Evolutionary conservation across 2,888 invertebrate genomes (phyloP), one percentile per base, ranked within the genome.

Genomic region (Bruchidius siliquastri): DNA sequence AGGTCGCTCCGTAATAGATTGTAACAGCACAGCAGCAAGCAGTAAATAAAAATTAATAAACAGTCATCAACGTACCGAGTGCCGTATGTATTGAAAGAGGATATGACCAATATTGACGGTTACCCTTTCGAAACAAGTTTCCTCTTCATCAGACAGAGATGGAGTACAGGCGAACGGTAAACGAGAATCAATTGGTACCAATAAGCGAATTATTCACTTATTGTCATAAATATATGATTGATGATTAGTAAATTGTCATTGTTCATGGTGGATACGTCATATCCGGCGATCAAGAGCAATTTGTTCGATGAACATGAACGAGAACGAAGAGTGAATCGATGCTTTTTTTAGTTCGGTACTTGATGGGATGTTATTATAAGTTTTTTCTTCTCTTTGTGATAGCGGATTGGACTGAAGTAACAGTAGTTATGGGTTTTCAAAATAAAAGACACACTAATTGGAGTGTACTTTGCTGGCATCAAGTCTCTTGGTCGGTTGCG

Each of bases 161-260:
- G 18, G 49, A 49, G 3, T 13, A 49, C 49, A 13, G 71, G 67
- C 20, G 67, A 76, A 79, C 78, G 80, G 81, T 80, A 79, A 81
- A 82, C 83, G 81, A 83, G 82, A 83, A 84, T 84, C 84, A 83
- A 83, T 83, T 83, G 82, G 83, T 49, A 79, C 82, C 82, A 83
- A 83, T 83, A 83, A 83, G 82, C 82, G 83, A 81, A 80, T 83
- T 83, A 84, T 84, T 85, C 85, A 84, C 85, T 84, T 84, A 81
- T 83, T 84, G 82, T 84, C 85, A 84, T 86, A 86, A 86, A 86
- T 86, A 85, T 84, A 85, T 86, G 86, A 86, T 86, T 86, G 86
- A 86, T 86, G 86, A 86, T 86, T 86, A 86, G 86, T 85, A 86
- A 86, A 86, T 86, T 86, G 85, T 85, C 83, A 84, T 49, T 49